Evolutionary conservation across 2,888 invertebrate species (phyloP), one percentile per base, ranked within the genome.

Genomic region (Venusia cambrica): DNA sequence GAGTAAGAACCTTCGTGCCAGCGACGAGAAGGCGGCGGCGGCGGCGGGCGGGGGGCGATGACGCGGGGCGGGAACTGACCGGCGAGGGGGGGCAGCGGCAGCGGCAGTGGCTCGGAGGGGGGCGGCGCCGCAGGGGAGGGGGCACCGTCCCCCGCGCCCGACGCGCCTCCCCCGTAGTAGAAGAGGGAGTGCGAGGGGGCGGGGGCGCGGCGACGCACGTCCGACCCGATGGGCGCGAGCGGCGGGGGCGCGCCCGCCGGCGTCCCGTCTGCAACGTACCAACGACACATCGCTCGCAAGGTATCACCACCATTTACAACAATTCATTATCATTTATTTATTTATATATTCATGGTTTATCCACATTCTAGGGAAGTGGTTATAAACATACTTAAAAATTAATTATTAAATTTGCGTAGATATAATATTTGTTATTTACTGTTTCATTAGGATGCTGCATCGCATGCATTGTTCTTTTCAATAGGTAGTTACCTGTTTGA

Each of bases 131-230:
- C 33, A 40, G 30, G 48, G 47, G 58, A 61, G 25, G 51, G 35
- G 17, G 31, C 27, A 16, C 33, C 37, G 47, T 25, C 54, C 32
- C 38, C 17, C 35, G 48, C 26, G 48, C 28, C 33, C 38, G 45
- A 37, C 43, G 45, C 33, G 38, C 35, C 46, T n/a, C n/a, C n/a
- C 92, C 90, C 14, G 92, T 88, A 33, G 62, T 66, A 70, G 62
- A 71, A 71, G 88, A 50, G 92, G 65, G 47, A 94, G 81, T 51
- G 40, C 20, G 35, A 37, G 33, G 24, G 38, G 34, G 39, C 16
- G 35, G 33, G 24, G 38, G 34, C 38, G 14, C 72, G 68, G 0
- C 76, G 71, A 20, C 70, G 71, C 58, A 72, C 72, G 68, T 73
- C 73, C 38, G 77, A 73, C 15, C 78, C 78, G 63, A 74, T 73